Conservation (phyloP, 1,140 invertebrate species). For the Heliconius himera region DNA sequence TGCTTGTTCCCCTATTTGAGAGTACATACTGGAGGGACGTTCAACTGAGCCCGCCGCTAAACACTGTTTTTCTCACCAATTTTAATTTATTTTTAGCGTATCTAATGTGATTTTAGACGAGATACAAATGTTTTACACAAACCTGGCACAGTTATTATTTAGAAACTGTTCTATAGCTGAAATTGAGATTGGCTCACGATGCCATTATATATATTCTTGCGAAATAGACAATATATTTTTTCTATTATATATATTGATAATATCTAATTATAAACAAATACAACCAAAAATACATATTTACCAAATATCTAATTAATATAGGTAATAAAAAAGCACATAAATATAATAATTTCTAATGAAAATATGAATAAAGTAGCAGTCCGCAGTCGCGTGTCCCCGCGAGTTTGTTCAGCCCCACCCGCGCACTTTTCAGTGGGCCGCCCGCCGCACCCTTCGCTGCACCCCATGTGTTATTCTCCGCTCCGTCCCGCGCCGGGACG, state of each 20-base stretch:
- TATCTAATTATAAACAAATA: background rate
- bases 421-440: slow-evolving; percentile 80
- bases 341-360: slow-evolving; percentile 21
- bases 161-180: background rate
- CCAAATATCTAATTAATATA: background rate
- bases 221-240: background rate
- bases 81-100: slow-evolving; percentile 61
- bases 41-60: slow-evolving; percentile 55
- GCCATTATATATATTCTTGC: background rate
- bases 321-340: background rate
- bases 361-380: slow-evolving; percentile 45
- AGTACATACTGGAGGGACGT: slow-evolving; percentile 79
- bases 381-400: slow-evolving; percentile 72
- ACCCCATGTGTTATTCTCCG: slow-evolving; percentile 81
- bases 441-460: slow-evolving; percentile 80
- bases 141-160: slow-evolving; percentile 65
- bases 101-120: slow-evolving; percentile 65
- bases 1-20: slow-evolving; percentile 82
- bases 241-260: background rate
- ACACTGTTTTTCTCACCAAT: slow-evolving; percentile 58
- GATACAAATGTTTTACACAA: slow-evolving; percentile 55
- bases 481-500: slow-evolving; percentile 76
- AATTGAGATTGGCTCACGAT: background rate
- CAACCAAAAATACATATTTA: background rate
- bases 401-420: slow-evolving; percentile 80